Percentiles rank a stretch among this genome's conserved stretches.
These are phyloP conservation scores for Pteronura brasiliensis DNA, from an alignment of 2,113 vertebrate species.

Conservation along the genomic window DNA sequence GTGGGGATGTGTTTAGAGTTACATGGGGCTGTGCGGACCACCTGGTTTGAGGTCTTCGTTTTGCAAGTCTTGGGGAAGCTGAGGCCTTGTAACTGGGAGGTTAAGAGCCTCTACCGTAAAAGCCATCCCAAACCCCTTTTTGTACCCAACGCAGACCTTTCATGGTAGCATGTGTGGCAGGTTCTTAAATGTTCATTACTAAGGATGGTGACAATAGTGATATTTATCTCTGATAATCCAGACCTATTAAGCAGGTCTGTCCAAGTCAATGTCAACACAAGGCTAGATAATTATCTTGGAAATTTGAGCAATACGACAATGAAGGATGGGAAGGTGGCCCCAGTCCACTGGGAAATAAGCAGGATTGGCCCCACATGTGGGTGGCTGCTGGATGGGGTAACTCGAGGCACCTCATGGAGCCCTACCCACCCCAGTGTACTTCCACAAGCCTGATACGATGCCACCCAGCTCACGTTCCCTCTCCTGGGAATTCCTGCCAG, in stretches of 20 bases:
- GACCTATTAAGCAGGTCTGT: slow-evolving; percentile 50
- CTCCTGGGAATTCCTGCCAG: neutral
- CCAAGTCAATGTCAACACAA: slow-evolving; percentile 51
- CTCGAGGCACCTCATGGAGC: neutral
- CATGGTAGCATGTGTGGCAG: neutral
- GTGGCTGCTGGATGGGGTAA: neutral
- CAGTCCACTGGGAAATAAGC: neutral
- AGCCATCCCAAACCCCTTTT: neutral
- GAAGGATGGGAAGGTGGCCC: slow-evolving; percentile 33
- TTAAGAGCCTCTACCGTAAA: neutral
- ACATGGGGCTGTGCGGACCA: no score
- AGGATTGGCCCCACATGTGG: neutral
- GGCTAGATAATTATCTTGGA: slow-evolving; percentile 63
- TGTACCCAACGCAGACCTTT: neutral
- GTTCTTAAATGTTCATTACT: slow-evolving; percentile 27
- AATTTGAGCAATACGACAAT: slow-evolving; percentile 57
- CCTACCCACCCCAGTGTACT: neutral
- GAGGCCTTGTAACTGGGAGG: neutral
- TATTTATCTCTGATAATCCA: slow-evolving; percentile 50
- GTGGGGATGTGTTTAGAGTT: neutral
- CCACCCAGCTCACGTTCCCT: neutral
- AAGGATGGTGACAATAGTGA: slow-evolving; percentile 50
- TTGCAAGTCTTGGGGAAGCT: neutral
- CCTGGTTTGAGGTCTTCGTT: neutral
- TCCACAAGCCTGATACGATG: neutral